Conservation (phyloP, 2,888 invertebrate species). For the Allygus modestus region DNA sequence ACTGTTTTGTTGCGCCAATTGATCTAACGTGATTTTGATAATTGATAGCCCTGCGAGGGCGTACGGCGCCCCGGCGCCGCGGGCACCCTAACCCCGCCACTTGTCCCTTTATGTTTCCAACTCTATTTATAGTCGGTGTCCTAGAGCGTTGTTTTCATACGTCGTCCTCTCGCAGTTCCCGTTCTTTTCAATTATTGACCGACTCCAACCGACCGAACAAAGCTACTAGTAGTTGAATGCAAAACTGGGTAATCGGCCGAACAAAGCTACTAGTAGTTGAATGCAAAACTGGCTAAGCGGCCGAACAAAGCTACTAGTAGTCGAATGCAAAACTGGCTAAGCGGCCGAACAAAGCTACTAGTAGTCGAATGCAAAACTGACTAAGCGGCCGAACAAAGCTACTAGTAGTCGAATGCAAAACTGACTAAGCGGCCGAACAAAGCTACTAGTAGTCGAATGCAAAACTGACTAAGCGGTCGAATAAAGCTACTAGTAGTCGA, state of each 20-base stretch:
- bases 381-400: background rate
- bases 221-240: background rate
- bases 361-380: background rate
- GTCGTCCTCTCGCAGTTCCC: constrained; percentile 15
- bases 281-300: background rate
- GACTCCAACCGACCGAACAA: constrained; percentile 20
- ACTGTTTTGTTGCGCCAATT: constrained; percentile 58
- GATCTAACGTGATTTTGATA: constrained; percentile 58
- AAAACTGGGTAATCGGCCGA: background rate
- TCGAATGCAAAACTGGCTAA: background rate
- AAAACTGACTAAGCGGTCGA: too few relatives aligned
- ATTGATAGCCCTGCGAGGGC: constrained; percentile 50
- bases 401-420: too few relatives aligned
- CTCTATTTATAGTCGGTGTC: constrained; percentile 36
- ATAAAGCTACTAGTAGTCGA: too few relatives aligned
- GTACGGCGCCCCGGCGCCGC: constrained; percentile 1
- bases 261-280: background rate
- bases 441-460: too few relatives aligned
- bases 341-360: background rate
- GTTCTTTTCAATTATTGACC: constrained; percentile 35
- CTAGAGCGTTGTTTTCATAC: constrained; percentile 45
- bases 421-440: too few relatives aligned
- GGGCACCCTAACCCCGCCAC: constrained; percentile 28
- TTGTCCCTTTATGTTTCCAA: constrained; percentile 51
- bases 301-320: background rate